A percentile compares a stretch with the other conserved stretches of the same genome.
Conservation (phyloP, 1,140 invertebrate genomes). For the Amyelois transitella region DNA sequence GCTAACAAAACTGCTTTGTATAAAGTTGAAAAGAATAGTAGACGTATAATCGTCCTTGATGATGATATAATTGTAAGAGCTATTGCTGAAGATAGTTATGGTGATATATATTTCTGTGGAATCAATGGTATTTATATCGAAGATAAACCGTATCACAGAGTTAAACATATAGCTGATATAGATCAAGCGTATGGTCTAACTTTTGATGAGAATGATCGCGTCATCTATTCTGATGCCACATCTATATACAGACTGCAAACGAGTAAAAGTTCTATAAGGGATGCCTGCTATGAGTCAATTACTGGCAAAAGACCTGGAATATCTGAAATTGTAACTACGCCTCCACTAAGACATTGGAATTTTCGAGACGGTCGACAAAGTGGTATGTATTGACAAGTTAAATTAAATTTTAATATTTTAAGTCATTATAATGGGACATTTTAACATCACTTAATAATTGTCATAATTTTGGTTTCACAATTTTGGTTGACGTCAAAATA, state of each 20-base stretch:
- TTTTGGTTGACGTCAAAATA: too few relatives aligned
- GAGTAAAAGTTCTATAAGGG: conserved; percentile 30
- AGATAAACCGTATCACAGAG: conserved; percentile 41
- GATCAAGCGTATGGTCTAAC: conserved; percentile 45
- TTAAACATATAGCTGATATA: conserved; percentile 40
- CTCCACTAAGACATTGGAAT: too few relatives aligned
- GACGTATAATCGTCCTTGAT: conserved; percentile 25
- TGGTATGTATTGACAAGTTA: too few relatives aligned
- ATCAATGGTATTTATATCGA: conserved; percentile 48
- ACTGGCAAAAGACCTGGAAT: not conserved
- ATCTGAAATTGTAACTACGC: not conserved
- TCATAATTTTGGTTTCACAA: too few relatives aligned
- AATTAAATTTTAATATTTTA: too few relatives aligned
- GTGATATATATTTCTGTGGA: conserved; percentile 50
- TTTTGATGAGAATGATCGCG: conserved; percentile 45
- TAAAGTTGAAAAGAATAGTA: conserved; percentile 37
- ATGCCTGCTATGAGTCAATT: conserved; percentile 14
- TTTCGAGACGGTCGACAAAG: too few relatives aligned
- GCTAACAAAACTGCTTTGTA: conserved; percentile 53
- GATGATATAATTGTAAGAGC: conserved; percentile 40
- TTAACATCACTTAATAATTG: too few relatives aligned
- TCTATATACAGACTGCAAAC: conserved; percentile 41
- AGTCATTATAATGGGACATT: too few relatives aligned
- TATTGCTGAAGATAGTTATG: conserved; percentile 50
- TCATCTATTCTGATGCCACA: conserved; percentile 47